Percentiles rank a stretch among this genome's conserved stretches.
phyloP scores from a whole-genome alignment of 2,113 vertebrate genomes.

The Sclerurus mexicanus region DNA sequence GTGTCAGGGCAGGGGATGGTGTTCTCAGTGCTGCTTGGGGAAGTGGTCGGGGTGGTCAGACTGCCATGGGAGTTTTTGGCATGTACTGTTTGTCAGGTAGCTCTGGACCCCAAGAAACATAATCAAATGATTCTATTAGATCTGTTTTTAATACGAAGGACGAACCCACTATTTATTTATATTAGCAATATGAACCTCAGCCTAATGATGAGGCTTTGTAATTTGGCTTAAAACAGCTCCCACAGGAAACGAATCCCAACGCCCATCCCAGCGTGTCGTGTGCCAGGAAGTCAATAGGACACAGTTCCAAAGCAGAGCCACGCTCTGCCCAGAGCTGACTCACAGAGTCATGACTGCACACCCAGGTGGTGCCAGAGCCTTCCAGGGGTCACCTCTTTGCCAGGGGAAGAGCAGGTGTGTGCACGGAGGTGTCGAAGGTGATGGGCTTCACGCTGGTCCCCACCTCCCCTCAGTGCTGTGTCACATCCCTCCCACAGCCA shows the following conservation, averaged over 20 bases:
- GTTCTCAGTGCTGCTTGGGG: neutral
- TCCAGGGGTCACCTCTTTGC: fast-evolving
- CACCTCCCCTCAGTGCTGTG: neutral
- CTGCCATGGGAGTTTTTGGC: neutral
- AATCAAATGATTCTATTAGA: neutral
- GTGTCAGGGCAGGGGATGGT: neutral
- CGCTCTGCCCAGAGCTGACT: neutral
- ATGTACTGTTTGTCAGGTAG: neutral
- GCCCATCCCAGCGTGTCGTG: neutral
- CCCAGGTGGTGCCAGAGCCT: neutral
- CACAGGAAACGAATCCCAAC: neutral
- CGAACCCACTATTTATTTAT: neutral
- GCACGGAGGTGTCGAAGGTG: neutral
- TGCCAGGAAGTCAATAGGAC: neutral
- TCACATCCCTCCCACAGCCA: fast-evolving
- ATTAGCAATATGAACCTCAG: neutral
- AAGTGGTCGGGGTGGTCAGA: fast-evolving
- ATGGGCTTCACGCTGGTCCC: neutral
- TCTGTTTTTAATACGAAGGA: neutral
- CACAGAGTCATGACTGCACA: neutral
- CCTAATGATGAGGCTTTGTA: neutral
- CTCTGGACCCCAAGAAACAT: neutral
- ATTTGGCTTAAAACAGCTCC: neutral
- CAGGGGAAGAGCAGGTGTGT: neutral
- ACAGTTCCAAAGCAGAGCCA: neutral